Percentiles rank a stretch among this genome's conserved stretches.
These are phyloP conservation scores for Cephus spinipes DNA, from an alignment of 2,888 invertebrate genomes.

Conservation along the genomic window DNA sequence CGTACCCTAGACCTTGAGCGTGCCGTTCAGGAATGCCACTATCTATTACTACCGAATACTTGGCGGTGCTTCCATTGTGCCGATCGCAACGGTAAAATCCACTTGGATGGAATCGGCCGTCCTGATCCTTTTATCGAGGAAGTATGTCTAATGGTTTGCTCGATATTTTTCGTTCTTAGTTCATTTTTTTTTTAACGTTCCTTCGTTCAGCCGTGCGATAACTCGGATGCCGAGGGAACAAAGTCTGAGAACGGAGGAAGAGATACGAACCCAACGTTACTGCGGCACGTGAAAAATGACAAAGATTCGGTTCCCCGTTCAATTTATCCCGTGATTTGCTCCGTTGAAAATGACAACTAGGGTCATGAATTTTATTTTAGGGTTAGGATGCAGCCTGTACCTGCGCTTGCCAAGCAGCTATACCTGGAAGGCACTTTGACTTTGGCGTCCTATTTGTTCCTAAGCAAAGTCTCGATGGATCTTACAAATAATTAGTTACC, in stretches of 20 bases:
- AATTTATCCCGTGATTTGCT: background rate
- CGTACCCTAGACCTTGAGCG: slow-evolving; percentile 7
- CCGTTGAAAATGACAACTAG: too few species aligned
- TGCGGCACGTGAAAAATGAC: too few species aligned
- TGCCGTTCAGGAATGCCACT: background rate
- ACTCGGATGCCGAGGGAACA: background rate
- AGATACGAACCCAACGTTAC: too few species aligned
- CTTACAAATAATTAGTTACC: background rate
- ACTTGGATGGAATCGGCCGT: background rate
- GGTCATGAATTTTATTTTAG: background rate
- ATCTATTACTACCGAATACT: background rate
- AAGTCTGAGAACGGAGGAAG: background rate
- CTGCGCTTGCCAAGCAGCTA: background rate
- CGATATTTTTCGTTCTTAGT: background rate
- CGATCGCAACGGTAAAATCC: background rate
- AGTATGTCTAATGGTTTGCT: background rate
- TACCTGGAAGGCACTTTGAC: background rate
- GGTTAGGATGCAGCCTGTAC: background rate
- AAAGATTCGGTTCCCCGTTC: background rate
- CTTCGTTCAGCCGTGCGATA: background rate
- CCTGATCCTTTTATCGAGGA: background rate
- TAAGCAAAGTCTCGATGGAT: background rate
- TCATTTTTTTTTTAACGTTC: background rate
- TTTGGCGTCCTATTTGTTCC: background rate
- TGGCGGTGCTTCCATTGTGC: background rate